Evolutionary conservation across 2,797 vertebrate genomes (phyloP).

Genomic region (Eremophila alpestris): DNA sequence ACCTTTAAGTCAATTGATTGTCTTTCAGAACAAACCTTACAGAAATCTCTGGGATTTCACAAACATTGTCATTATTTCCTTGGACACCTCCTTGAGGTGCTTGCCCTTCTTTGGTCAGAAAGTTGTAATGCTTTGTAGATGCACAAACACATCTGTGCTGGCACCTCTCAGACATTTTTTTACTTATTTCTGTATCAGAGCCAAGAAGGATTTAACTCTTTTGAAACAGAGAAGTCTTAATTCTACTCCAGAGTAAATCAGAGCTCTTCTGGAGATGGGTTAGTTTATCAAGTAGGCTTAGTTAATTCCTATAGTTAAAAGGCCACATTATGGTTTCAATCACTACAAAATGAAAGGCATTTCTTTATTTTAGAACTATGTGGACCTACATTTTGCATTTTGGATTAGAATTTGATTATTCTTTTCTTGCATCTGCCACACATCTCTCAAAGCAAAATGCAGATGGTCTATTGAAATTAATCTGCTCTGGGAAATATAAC

Average conservation of each 20-base stretch:
- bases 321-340: background rate
- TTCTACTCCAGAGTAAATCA: background rate
- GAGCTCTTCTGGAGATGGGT: background rate
- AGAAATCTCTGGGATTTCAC: conserved; percentile 61
- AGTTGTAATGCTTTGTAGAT: conserved; percentile 7
- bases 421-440: background rate
- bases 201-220: background rate
- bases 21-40: conserved; percentile 64
- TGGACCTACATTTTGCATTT: background rate
- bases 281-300: background rate
- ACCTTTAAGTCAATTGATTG: conserved; percentile 64
- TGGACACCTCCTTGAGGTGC: conserved; percentile 5
- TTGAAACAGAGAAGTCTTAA: background rate
- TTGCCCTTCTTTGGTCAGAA: background rate
- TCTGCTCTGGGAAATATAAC: background rate
- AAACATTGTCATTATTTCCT: conserved; percentile 59
- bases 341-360: background rate
- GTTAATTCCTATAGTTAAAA: background rate
- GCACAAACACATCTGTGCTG: background rate
- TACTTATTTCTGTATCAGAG: background rate
- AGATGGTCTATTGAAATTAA: background rate
- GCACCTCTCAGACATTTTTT: background rate
- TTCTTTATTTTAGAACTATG: background rate
- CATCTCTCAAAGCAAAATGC: background rate
- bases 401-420: background rate